Conservation (phyloP, 2,888 invertebrate species). For the Chloroclysta siterata region DNA sequence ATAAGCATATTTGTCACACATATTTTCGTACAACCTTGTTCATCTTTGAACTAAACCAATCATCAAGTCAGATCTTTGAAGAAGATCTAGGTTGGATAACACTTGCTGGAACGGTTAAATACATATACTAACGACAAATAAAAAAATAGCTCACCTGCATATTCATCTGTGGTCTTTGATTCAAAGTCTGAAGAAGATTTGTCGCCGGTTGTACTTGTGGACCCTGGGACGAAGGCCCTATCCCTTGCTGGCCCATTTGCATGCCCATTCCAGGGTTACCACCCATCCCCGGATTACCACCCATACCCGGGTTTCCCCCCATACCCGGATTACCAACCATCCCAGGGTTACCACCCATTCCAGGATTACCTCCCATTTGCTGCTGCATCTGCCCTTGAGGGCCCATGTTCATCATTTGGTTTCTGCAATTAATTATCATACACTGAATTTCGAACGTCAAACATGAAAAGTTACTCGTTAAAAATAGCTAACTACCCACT, state of each 20-base stretch:
- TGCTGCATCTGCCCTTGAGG: conserved; percentile 84
- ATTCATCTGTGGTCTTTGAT: conserved; percentile 86
- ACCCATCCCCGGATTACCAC: conserved; percentile 48
- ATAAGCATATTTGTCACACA: no score
- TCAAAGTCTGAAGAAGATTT: conserved; percentile 90
- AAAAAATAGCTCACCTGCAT: conserved; percentile 64
- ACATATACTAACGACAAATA: background rate
- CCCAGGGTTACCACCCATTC: conserved; percentile 63
- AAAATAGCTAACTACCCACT: no score
- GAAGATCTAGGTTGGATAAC: no score
- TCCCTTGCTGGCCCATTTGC: conserved; percentile 72
- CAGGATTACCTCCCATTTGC: conserved; percentile 67
- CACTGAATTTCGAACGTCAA: background rate
- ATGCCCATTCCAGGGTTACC: conserved; percentile 69
- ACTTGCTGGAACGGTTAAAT: no score
- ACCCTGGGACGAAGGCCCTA: conserved; percentile 72
- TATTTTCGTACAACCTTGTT: no score
- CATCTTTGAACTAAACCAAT: no score
- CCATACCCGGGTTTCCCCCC: conserved; percentile 36
- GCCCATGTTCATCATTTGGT: conserved; percentile 85
- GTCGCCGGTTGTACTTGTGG: conserved; percentile 85
- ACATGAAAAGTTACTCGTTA: background rate
- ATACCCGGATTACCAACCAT: background rate
- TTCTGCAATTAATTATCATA: conserved; percentile 54
- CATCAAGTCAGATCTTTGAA: no score